Base-by-base conservation (phyloP, 53 echinoderm and acorn worm genomes). In the Holothuria scabra region DNA sequence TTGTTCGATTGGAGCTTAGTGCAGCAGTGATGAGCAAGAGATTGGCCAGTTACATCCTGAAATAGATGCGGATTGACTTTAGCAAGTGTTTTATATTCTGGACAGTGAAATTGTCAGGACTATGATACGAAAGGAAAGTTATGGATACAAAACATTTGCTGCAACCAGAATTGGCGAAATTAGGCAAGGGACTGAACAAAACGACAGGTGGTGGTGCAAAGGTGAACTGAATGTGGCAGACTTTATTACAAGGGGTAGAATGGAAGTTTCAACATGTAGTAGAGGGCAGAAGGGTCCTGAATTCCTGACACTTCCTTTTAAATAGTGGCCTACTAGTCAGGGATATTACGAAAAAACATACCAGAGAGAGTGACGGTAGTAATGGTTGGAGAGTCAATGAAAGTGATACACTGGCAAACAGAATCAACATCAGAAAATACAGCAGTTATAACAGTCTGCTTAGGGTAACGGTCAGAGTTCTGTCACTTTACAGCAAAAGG, bases 81-180 rank as follows among this genome's bases (percentile, higher is more conserved):
- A 60, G 44, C 31, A 82, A 29, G 30, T 81, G 41, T 19, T 55
- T 87, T 13, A 48, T 81, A 67, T 56, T 81, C n/a, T n/a, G n/a
- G n/a, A n/a, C n/a, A n/a, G n/a, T n/a, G n/a, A n/a, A n/a, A n/a
- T n/a, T n/a, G n/a, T 87, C 19, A 28, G 83, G 38, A 32, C 83
- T 0, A 87, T 83, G 83, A 61, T 83, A 14, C 83, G 83, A n/a
- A 87, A 87, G 30, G 56, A 83, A 46, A 87, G 88, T 35, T 71
- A 82, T 83, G 88, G 88, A 0, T 87, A 83, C 62, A 83, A 87
- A 33, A 87, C 88, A 7, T 87, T 87, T 46, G 88, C 41, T 5
- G 88, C 88, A 4, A 83, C 69, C 41, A 56, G 88, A 28, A 87
- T 87, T 61, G 83, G 88, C 3, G 88, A 87, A 23, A 87, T 87